Conservation (phyloP, 2,888 invertebrate species). For the Spodoptera picta region DNA sequence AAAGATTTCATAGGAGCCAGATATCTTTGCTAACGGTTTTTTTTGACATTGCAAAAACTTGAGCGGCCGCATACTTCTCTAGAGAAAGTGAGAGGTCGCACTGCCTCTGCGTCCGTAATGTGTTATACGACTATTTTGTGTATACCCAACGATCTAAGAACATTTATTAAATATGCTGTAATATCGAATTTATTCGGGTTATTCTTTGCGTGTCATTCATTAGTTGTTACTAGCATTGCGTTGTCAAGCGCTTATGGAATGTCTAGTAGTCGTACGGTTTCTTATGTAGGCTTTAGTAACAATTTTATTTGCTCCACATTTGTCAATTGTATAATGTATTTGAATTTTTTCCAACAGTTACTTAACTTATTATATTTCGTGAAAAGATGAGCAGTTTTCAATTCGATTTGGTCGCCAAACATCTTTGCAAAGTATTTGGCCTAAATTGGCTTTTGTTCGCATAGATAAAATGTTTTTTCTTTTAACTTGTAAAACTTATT, state of each 20-base stretch:
- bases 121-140: conserved; percentile 58
- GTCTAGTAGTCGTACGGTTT: conserved; percentile 53
- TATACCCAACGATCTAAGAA: conserved; percentile 40
- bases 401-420: conserved; percentile 20
- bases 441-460: conserved; percentile 29
- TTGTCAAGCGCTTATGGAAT: conserved; percentile 62
- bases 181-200: conserved; percentile 55
- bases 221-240: conserved; percentile 55
- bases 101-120: conserved; percentile 59
- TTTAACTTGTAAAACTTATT: conserved; percentile 35
- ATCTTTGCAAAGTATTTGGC: conserved; percentile 18
- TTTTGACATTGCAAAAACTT: conserved; percentile 61
- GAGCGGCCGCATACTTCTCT: conserved; percentile 66
- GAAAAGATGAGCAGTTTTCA: conserved; percentile 11
- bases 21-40: conserved; percentile 23
- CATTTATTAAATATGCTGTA: conserved; percentile 37
- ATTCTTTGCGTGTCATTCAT: conserved; percentile 65
- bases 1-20: conserved; percentile 9
- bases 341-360: conserved; percentile 8
- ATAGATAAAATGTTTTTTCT: conserved; percentile 33
- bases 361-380: conserved; percentile 10
- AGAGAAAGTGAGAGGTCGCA: conserved; percentile 83
- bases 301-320: conserved; percentile 3
- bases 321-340: conserved; percentile 7
- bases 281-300: conserved; percentile 19